Evolutionary conservation across 2,113 vertebrate genomes (phyloP), one percentile per base, ranked within the genome.

Genomic region (Chroicocephalus ridibundus): DNA sequence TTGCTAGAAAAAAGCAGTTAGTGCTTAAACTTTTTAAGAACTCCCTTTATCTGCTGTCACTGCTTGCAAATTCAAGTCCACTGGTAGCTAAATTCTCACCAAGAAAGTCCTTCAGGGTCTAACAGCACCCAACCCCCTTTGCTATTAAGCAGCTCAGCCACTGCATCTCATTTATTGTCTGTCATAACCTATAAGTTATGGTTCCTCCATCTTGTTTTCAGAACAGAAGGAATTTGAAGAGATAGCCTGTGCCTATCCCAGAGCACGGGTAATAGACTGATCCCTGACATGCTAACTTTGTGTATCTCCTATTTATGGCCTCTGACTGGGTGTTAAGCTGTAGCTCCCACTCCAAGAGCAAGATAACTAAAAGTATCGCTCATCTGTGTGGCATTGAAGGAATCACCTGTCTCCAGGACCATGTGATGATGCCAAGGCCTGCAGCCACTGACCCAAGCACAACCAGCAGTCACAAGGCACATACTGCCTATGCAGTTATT

Each of bases 231-330:
- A 62, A 77, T 87, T 64, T 34, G 13, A 52, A 81, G 42, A 87
- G 11, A n/a, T 2, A 83, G 10, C 25, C 18, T 62, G 14, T 44
- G 46, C 36, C 29, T 58, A 9, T 29, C 52, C 15, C 58, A 77
- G 38, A 54, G 51, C 22, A 71, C 0, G 0, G 44, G 15, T 70
- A 38, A 65, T 6, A 69, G 38, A 60, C 19, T 47, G 38, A 60
- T 49, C 10, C 18, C 47, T 60, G 44, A 64, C 29, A 22, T 0
- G 1, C 24, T 68, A 18, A 36, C 25, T 55, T 87, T 69, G 25
- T 49, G 24, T 8, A 27, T 71, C 46, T 65, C 32, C 27, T 49
- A 3, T 40, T 91, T 49, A 55, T 29, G 54, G 32, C 32, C 40
- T 66, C 25, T 58, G 38, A 51, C 36, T 42, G 58, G 15, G 12